Conservation (phyloP, 2,797 vertebrate species). For the Lateolabrax maculatus region DNA sequence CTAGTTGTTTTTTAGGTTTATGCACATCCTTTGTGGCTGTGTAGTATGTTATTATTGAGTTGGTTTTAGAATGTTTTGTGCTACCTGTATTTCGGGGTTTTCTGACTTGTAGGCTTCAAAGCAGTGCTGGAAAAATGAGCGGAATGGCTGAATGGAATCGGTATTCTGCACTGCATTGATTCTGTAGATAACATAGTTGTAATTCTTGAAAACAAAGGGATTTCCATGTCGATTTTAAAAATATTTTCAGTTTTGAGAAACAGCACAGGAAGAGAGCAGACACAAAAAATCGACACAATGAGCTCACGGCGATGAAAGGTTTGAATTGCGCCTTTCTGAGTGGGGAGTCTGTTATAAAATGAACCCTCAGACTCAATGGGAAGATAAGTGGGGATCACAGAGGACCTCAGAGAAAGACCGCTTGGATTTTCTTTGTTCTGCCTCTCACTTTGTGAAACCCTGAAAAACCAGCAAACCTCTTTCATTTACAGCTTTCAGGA, state of each 20-base stretch:
- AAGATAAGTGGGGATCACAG: conserved; percentile 35
- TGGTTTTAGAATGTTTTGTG: conserved; percentile 45
- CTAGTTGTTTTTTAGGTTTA: conserved; percentile 25
- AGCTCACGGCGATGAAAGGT: not conserved
- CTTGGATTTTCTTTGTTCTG: conserved; percentile 21
- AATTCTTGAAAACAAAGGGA: conserved; percentile 15
- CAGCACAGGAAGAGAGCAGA: not conserved
- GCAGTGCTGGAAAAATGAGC: not conserved
- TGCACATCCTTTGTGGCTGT: conserved; percentile 26
- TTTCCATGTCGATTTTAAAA: not conserved
- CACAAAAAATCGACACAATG: not conserved
- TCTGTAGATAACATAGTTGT: not conserved
- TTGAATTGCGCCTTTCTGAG: conserved; percentile 23
- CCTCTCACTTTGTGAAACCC: conserved; percentile 31
- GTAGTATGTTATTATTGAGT: not conserved
- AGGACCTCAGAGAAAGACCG: conserved; percentile 19
- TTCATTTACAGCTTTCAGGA: conserved; percentile 1
- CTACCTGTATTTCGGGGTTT: conserved; percentile 27
- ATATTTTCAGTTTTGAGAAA: conserved; percentile 9
- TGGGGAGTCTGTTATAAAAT: conserved; percentile 7
- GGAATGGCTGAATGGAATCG: not conserved
- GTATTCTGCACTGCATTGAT: not conserved
- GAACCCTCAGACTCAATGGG: conserved; percentile 17
- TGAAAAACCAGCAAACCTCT: conserved; percentile 14
- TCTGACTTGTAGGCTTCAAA: conserved; percentile 5